phyloP scores from a whole-genome alignment of 2,888 invertebrate genomes.

The Hecatera dysodea region DNA sequence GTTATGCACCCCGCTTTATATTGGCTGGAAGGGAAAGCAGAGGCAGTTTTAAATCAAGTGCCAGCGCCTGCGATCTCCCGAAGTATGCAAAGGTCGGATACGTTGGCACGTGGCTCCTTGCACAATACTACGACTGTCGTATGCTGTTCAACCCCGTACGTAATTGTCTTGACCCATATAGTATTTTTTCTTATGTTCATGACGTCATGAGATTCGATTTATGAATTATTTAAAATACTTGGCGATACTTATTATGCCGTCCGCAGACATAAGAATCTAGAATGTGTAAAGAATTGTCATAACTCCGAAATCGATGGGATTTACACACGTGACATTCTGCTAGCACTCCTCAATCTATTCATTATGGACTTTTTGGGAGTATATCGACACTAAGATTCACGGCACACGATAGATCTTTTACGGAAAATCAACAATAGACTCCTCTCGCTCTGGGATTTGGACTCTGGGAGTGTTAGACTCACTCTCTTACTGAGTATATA shows the following conservation, averaged over 20 bases:
- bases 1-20: slow-evolving; percentile 39
- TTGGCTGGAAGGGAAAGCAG: slow-evolving; percentile 45
- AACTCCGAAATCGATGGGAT: not conserved
- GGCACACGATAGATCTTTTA: too few species aligned
- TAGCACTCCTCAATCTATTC: not conserved
- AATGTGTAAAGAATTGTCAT: not conserved
- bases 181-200: slow-evolving; percentile 1
- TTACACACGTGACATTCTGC: not conserved
- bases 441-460: too few species aligned
- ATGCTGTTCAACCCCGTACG: slow-evolving; percentile 32
- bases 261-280: not conserved
- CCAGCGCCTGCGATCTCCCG: slow-evolving; percentile 48
- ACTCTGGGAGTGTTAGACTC: too few species aligned
- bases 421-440: too few species aligned
- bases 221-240: not conserved
- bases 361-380: not conserved
- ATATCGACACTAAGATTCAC: too few species aligned
- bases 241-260: too few species aligned
- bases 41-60: slow-evolving; percentile 44
- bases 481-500: too few species aligned
- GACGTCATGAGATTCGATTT: slow-evolving; percentile 2
- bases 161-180: slow-evolving; percentile 43
- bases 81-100: slow-evolving; percentile 53
- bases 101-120: slow-evolving; percentile 53
- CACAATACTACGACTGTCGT: slow-evolving; percentile 45